Evolutionary conservation across 1,140 invertebrate species (phyloP).

Genomic region (Yoshiicerus persimilis): DNA sequence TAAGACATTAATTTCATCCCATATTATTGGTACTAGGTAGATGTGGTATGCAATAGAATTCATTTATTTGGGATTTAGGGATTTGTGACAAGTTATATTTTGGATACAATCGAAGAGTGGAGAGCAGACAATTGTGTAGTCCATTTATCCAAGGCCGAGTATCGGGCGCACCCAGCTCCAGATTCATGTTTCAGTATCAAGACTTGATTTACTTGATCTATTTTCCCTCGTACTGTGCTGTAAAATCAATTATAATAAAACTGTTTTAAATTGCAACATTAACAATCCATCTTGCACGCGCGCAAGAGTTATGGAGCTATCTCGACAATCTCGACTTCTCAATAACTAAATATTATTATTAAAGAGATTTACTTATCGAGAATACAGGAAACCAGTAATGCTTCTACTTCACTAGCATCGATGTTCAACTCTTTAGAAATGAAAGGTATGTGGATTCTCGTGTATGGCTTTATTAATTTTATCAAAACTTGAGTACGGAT

Average conservation of each 20-base stretch:
- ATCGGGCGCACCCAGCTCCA: conserved; percentile 71
- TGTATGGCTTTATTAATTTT: conserved; percentile 97
- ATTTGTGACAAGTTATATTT: conserved; percentile 52
- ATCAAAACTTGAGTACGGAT: conserved; percentile 98
- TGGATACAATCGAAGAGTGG: conserved; percentile 77
- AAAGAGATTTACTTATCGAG: conserved; percentile 74
- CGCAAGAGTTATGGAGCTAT: too few species aligned
- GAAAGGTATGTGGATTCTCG: conserved; percentile 95
- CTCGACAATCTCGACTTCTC: too few species aligned
- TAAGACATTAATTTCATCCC: too few species aligned
- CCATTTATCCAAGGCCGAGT: conserved; percentile 95
- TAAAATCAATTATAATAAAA: conserved; percentile 37
- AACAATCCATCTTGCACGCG: too few species aligned
- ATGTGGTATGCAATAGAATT: not conserved
- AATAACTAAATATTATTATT: conserved; percentile 27
- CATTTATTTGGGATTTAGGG: not conserved
- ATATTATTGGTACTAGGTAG: too few species aligned
- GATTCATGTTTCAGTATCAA: conserved; percentile 81
- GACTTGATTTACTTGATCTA: conserved; percentile 96
- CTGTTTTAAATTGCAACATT: too few species aligned
- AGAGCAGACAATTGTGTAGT: conserved; percentile 84
- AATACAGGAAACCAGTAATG: conserved; percentile 96
- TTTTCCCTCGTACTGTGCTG: conserved; percentile 93
- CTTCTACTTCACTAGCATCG: conserved; percentile 93
- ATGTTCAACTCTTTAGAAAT: conserved; percentile 98